phyloP scores from a whole-genome alignment of 2,888 invertebrate species.

The Uloborus plumipes region DNA sequence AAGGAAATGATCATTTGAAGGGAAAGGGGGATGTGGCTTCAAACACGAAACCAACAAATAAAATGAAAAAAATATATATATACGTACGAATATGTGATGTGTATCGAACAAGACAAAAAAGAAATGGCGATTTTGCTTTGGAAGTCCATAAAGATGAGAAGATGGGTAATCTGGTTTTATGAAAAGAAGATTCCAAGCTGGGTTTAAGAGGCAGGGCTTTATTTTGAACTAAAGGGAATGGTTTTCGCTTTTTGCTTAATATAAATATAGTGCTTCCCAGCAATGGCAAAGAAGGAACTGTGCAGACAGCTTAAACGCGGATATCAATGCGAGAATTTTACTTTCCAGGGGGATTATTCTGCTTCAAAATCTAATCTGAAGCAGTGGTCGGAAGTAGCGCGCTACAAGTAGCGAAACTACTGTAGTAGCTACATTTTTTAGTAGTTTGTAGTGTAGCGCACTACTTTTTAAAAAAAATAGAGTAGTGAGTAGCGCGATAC shows the following conservation, averaged over 20 bases:
- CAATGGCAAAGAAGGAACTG: not conserved
- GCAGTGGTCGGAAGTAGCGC: no score
- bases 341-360: slow-evolving; percentile 18
- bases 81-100: slow-evolving; percentile 3
- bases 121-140: not conserved
- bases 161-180: slow-evolving; percentile 52
- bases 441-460: no score
- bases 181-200: slow-evolving; percentile 49
- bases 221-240: slow-evolving; percentile 55
- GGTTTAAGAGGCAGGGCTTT: slow-evolving; percentile 24
- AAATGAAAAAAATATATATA: slow-evolving; percentile 30
- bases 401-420: no score
- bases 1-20: slow-evolving; percentile 48
- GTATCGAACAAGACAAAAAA: not conserved
- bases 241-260: slow-evolving; percentile 17
- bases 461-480: no score
- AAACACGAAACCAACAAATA: slow-evolving; percentile 29
- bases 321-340: slow-evolving; percentile 14
- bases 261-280: slow-evolving; percentile 15
- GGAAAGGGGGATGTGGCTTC: not conserved
- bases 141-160: slow-evolving; percentile 52
- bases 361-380: slow-evolving; percentile 17
- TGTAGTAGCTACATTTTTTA: no score
- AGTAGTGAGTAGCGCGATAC: no score
- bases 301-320: slow-evolving; percentile 24